Conservation (phyloP, 2,797 vertebrate species). For the Tauraco hartlaubi region DNA sequence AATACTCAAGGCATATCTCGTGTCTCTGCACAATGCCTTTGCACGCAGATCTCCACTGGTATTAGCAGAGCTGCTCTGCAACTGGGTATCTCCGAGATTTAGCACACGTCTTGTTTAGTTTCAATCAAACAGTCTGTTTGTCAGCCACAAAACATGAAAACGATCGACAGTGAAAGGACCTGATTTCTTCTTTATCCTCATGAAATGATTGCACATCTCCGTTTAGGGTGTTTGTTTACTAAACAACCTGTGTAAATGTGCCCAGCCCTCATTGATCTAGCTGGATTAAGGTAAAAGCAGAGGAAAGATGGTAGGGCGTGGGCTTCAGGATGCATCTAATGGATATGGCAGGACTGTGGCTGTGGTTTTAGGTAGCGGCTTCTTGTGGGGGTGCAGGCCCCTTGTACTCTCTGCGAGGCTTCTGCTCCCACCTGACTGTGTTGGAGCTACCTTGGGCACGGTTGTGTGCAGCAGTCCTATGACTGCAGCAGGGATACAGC, state of each 20-base stretch:
- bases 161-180: not conserved
- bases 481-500: not conserved
- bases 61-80: not conserved
- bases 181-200: not conserved
- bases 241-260: not conserved
- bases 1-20: not conserved
- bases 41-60: not conserved
- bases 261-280: not conserved
- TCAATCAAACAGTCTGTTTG: not conserved
- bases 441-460: fast-evolving
- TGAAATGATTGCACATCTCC: not conserved
- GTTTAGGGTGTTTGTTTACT: not conserved
- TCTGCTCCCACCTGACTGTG: not conserved
- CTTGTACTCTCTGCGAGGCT: not conserved
- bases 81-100: not conserved
- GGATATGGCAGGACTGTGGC: not conserved
- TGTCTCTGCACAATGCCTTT: not conserved
- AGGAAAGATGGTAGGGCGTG: not conserved
- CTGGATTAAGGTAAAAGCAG: not conserved
- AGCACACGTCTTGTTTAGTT: not conserved
- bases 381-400: not conserved
- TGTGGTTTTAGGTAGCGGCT: not conserved
- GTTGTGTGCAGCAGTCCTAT: not conserved
- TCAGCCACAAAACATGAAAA: not conserved
- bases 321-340: not conserved